Evolutionary conservation across 2,113 vertebrate genomes (phyloP).

Genomic region (Hylia prasina): DNA sequence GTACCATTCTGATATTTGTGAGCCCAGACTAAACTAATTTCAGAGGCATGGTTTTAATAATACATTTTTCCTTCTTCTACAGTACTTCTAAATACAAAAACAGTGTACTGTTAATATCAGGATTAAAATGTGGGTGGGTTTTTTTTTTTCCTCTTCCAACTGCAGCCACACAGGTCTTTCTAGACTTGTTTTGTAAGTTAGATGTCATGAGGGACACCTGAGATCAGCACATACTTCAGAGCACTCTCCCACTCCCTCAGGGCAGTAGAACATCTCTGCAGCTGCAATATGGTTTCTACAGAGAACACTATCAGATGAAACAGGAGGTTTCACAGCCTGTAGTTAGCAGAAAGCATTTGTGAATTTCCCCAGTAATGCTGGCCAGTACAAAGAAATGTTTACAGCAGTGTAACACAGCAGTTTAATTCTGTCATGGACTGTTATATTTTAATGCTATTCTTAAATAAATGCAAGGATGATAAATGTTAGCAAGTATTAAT

Average conservation of each 20-base stretch:
- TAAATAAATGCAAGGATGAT: background rate
- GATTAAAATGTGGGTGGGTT: background rate
- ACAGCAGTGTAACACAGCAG: background rate
- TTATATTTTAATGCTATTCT: background rate
- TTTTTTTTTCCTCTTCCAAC: background rate
- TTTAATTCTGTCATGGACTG: background rate
- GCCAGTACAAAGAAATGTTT: background rate
- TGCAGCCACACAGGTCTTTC: background rate
- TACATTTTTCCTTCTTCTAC: background rate
- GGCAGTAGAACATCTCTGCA: background rate
- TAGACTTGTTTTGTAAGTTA: background rate
- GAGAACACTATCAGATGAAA: background rate
- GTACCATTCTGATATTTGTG: background rate
- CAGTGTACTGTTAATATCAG: background rate
- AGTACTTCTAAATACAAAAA: background rate
- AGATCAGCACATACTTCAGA: background rate
- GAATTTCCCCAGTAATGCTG: background rate
- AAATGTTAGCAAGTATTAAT: background rate
- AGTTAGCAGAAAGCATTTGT: background rate
- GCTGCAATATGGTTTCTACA: background rate
- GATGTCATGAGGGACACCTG: background rate
- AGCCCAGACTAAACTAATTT: background rate
- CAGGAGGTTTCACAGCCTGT: background rate
- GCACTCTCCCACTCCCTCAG: background rate
- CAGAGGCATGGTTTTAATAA: slow-evolving; percentile 21